Evolutionary conservation across 2,797 vertebrate species (phyloP), one percentile per base, ranked within the genome.

Genomic region (Chiroxiphia lanceolata): DNA sequence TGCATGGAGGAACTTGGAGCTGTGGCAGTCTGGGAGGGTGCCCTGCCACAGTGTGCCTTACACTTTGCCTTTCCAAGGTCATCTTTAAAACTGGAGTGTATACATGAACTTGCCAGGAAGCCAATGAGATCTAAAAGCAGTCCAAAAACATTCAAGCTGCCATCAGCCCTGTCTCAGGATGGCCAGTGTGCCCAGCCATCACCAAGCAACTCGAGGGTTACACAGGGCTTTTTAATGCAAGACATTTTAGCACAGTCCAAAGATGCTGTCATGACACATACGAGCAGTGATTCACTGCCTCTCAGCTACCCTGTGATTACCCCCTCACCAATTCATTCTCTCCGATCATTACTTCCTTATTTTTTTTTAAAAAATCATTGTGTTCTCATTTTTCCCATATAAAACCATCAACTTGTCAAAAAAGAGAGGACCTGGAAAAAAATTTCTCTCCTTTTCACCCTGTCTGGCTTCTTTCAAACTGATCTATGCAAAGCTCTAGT

Each of bases 401-500:
- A 95, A 96, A 97, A 78, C 44, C 47, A 26, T 96, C 92, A 96
- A 59, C 67, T 77, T 93, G 91, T 93, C 91, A 94, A 90, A 82
- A 94, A 88, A 74, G 42, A 93, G 74, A 93, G 78, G 34, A 89
- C 90, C 87, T 82, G 76, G 89, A 89, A 96, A 94, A 94, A 90
- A 94, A 94, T 81, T 91, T 67, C 76, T 91, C 64, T 96, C 90
- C 89, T 82, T 96, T 93, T 84, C 82, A 95, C 90, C 68, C 75
- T 68, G 26, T 88, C 96, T 98, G 97, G 95, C 90, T 96, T 94
- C 70, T 89, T 97, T 97, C 97, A 97, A 91, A 70, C 57, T 15
- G 54, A 95, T 76, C 87, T 94, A 72, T 87, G 95, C 83, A 85
- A 60, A 94, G 88, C 51, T 87, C 54, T 93, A 92, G 68, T 93